These are phyloP conservation scores for Latrodectus hesperus DNA, from an alignment of 2,888 invertebrate species.

Conservation along the genomic window DNA sequence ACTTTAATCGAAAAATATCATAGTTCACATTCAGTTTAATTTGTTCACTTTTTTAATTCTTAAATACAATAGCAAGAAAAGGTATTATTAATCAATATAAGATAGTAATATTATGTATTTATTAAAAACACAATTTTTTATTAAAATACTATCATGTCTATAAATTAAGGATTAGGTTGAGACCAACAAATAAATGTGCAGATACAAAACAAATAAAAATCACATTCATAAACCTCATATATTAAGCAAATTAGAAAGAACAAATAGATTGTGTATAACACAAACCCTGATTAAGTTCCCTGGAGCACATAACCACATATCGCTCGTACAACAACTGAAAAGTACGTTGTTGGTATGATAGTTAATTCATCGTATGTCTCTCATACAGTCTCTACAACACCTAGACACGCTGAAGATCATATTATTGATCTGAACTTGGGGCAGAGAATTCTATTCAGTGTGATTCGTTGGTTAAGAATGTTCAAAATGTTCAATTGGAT, in stretches of 20 bases:
- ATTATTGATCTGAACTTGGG: conserved; percentile 12
- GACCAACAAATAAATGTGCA: background rate
- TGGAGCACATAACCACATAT: too few species aligned
- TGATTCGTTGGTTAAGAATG: conserved; percentile 8
- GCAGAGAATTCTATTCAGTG: background rate
- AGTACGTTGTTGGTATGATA: conserved; percentile 17
- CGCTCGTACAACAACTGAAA: background rate
- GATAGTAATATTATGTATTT: too few species aligned
- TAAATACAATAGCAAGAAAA: too few species aligned
- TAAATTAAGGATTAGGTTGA: background rate
- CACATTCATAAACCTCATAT: background rate
- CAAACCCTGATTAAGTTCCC: too few species aligned
- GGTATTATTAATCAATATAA: too few species aligned
- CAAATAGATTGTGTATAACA: background rate
- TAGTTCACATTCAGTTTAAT: too few species aligned
- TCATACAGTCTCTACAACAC: background rate
- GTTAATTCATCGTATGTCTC: conserved; percentile 22
- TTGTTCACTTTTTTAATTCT: too few species aligned
- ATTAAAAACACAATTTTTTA: background rate
- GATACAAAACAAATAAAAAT: background rate
- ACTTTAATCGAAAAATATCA: too few species aligned
- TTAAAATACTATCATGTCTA: background rate
- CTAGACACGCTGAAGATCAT: conserved; percentile 7
- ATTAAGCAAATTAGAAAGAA: background rate
- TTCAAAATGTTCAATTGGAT: conserved; percentile 14